A percentile compares a stretch with the other conserved stretches of the same genome.
These are phyloP conservation scores for Sibirionetta formosa DNA, from an alignment of 2,797 vertebrate species.

Conservation along the genomic window DNA sequence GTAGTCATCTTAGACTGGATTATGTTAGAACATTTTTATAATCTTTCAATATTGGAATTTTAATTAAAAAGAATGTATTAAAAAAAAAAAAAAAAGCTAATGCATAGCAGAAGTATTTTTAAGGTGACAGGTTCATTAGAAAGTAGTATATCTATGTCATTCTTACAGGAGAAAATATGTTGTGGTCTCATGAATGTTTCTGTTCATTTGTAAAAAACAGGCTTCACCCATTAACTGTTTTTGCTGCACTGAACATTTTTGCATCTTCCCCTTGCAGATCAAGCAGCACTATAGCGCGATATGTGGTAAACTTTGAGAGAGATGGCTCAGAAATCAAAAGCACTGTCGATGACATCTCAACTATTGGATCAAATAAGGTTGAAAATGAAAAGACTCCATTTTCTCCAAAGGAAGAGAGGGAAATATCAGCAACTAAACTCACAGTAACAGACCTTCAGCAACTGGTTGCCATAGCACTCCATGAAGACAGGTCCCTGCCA, in stretches of 20 bases:
- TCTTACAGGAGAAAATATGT: background rate
- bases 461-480: slow-evolving; percentile 86
- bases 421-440: slow-evolving; percentile 58
- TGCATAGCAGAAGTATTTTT: background rate
- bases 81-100: background rate
- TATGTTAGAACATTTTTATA: background rate
- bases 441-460: slow-evolving; percentile 83
- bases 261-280: slow-evolving; percentile 77
- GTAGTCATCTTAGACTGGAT: background rate
- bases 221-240: background rate
- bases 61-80: background rate
- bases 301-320: slow-evolving; percentile 87
- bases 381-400: slow-evolving; percentile 74
- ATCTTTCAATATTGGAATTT: background rate
- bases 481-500: slow-evolving; percentile 87
- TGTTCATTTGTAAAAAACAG: background rate
- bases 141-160: background rate
- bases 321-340: slow-evolving; percentile 63
- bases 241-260: background rate
- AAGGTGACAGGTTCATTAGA: background rate
- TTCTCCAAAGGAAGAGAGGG: slow-evolving; percentile 60
- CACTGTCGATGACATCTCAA: slow-evolving; percentile 68
- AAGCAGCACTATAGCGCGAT: slow-evolving; percentile 86
- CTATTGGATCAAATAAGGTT: slow-evolving; percentile 83
- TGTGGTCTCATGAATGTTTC: background rate